Percentiles rank a stretch among this genome's conserved stretches.
Evolutionary conservation across 2,888 invertebrate genomes (phyloP).

Genomic region (Teinopalpus imperialis): DNA sequence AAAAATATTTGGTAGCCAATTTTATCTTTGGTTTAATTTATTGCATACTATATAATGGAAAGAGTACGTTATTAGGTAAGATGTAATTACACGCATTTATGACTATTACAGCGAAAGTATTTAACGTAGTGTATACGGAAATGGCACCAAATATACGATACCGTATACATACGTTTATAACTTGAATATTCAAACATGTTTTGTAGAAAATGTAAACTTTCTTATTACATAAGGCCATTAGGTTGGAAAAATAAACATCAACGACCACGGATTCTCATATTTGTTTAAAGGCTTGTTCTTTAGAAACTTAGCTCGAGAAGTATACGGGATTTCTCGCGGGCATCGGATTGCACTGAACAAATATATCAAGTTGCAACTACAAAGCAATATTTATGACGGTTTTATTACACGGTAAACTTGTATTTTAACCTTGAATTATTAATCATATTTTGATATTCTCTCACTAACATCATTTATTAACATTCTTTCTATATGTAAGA

Average conservation of each 20-base stretch:
- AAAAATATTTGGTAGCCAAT: background rate
- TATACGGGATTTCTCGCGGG: conserved; percentile 17
- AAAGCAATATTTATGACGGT: conserved; percentile 4
- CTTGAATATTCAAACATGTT: conserved; percentile 48
- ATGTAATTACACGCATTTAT: conserved; percentile 1
- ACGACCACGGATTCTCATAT: conserved; percentile 3
- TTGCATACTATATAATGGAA: background rate
- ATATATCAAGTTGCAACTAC: conserved; percentile 13
- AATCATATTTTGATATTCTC: background rate
- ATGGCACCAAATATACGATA: conserved; percentile 35
- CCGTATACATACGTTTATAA: conserved; percentile 54
- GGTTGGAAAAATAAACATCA: conserved; percentile 22
- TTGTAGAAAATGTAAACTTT: conserved; percentile 52
- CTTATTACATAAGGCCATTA: conserved; percentile 48
- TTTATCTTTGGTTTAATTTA: background rate
- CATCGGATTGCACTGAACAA: conserved; percentile 10
- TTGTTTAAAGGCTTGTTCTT: conserved; percentile 12
- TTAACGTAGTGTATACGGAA: conserved; percentile 33
- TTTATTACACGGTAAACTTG: background rate
- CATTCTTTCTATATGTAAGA: too few species aligned
- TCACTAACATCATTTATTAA: too few species aligned
- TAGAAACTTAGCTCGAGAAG: conserved; percentile 10
- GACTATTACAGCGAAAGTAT: conserved; percentile 12
- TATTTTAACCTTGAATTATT: conserved; percentile 1
- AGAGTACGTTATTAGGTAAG: background rate